phyloP scores from a whole-genome alignment of 1,140 invertebrate genomes.

The Orchestia grillus region DNA sequence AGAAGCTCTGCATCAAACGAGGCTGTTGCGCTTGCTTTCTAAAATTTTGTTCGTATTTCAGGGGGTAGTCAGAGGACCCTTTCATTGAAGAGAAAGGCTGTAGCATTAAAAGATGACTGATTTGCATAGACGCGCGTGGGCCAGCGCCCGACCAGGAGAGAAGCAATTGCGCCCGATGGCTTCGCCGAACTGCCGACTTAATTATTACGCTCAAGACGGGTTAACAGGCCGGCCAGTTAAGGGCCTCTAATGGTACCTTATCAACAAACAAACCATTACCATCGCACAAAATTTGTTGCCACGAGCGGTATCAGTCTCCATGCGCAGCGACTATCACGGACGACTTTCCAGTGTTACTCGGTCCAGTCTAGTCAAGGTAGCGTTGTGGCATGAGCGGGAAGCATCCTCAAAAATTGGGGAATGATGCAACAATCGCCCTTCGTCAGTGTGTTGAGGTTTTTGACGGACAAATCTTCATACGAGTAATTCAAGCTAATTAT shows the following conservation, averaged over 20 bases:
- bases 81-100: constrained; percentile 53
- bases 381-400: background rate
- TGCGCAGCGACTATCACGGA: background rate
- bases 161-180: background rate
- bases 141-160: background rate
- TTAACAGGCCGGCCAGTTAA: constrained; percentile 36
- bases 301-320: constrained; percentile 17
- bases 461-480: background rate
- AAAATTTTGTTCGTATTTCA: constrained; percentile 38
- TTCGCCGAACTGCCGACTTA: constrained; percentile 7
- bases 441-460: background rate
- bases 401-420: background rate
- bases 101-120: constrained; percentile 53
- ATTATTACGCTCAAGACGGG: constrained; percentile 4
- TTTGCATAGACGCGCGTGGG: constrained; percentile 14
- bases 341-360: background rate
- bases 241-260: constrained; percentile 35
- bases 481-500: background rate
- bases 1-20: constrained; percentile 30
- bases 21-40: constrained; percentile 14
- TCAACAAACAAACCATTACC: constrained; percentile 35
- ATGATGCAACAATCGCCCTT: background rate
- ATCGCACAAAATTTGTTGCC: constrained; percentile 29
- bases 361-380: background rate
- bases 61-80: background rate